Base-by-base conservation (phyloP, 2,797 vertebrate genomes). In the Malurus splendens region DNA sequence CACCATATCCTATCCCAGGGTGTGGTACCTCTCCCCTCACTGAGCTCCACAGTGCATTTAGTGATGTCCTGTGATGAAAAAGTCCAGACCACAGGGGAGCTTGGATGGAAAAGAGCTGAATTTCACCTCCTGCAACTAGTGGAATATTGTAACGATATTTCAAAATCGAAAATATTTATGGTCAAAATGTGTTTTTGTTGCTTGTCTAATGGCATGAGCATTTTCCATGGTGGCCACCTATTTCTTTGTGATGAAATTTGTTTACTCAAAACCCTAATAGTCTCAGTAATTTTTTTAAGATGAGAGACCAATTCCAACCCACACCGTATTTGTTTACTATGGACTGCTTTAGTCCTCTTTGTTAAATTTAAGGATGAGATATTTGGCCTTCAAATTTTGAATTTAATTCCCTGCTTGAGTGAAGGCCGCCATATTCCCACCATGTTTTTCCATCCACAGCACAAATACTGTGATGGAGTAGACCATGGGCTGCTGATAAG, bases 91-190 rank as follows among this genome's bases (percentile, higher is more conserved):
- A 65, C 86, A 81, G 70, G 78, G 28, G 18, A 78, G 66, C 25
- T 44, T 81, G 74, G 47, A 59, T 77, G 48, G 59, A 81, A 92
- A 90, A 75, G 47, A 89, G 66, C 17, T 89, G 76, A 87, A 80
- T 74, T 93, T 80, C 73, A 86, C 39, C 14, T 86, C 25, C 59
- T 77, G 54, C 59, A 42, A 44, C 70, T 83, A 89, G 62, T 75
- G 77, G 62, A 86, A 72, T 78, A 93, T 38, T 68, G 70, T 75
- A 75, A 57, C 0, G 1, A 33, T 81, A 81, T 95, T 95, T 91
- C 75, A 88, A 94, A 95, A 91, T 16, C 88, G 60, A 91, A 82
- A 86, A 92, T 77, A 88, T 79, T 89, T 92, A 94, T 81, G 65
- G 93, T 67, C 50, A 80, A 90, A 90, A 85, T 54, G 33, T 88